Evolutionary conservation across 2,797 vertebrate genomes (phyloP).

Genomic region (Peromyscus aztecus): DNA sequence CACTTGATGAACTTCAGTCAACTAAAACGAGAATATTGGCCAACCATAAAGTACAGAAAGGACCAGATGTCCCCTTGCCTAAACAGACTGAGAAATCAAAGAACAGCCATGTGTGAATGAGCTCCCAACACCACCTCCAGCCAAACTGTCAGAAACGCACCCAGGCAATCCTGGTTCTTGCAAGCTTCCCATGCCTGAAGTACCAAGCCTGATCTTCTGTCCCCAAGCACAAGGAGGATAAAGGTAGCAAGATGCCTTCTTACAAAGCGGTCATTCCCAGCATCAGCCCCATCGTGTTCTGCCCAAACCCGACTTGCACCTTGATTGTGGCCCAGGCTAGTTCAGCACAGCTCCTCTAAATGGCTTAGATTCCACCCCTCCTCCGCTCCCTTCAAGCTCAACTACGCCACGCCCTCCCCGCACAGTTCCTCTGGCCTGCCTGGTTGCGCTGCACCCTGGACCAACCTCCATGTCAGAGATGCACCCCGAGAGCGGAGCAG

Average conservation of each 20-base stretch:
- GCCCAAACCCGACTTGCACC: not conserved
- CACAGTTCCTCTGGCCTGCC: not conserved
- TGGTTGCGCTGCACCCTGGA: not conserved
- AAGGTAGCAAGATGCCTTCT: not conserved
- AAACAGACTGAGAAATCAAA: not conserved
- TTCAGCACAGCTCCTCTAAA: not conserved
- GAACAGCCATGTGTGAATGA: not conserved
- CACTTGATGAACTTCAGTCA: not conserved
- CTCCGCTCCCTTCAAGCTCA: not conserved
- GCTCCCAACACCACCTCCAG: not conserved
- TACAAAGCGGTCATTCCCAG: not conserved
- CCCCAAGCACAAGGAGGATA: not conserved
- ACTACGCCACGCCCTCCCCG: not conserved
- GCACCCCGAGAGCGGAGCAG: not conserved
- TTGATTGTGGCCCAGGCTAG: not conserved
- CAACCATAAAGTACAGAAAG: too few relatives aligned
- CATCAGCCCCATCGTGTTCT: not conserved
- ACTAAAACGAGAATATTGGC: not conserved
- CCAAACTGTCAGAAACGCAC: not conserved
- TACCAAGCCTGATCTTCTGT: not conserved
- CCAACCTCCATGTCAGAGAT: not conserved
- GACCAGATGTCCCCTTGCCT: not conserved
- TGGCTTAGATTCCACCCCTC: not conserved
- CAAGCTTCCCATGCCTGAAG: not conserved
- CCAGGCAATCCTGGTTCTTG: not conserved